phyloP scores from a whole-genome alignment of 1,140 invertebrate species.

The Zaprionus nigranus region DNA sequence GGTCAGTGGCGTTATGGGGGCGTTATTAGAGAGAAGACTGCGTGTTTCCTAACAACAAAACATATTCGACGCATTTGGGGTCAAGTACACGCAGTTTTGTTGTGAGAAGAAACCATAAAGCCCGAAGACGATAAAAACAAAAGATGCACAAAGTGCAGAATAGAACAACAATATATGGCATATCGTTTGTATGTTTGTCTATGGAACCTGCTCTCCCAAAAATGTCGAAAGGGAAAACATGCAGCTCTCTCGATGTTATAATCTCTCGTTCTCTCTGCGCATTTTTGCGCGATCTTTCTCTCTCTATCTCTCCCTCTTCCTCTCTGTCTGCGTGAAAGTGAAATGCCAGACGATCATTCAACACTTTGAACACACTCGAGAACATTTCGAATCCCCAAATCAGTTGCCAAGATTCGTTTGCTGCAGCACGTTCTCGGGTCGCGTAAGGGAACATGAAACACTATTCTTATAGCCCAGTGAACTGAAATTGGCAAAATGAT shows the following conservation, averaged over 20 bases:
- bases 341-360: conserved; percentile 58
- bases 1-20: conserved; percentile 4
- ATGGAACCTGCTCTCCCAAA: not conserved
- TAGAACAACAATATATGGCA: not conserved
- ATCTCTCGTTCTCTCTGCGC: conserved; percentile 9
- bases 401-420: conserved; percentile 71
- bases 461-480: conserved; percentile 1
- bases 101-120: not conserved
- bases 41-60: conserved; percentile 9
- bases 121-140: not conserved
- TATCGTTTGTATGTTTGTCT: not conserved
- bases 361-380: conserved; percentile 41
- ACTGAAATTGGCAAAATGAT: conserved; percentile 9
- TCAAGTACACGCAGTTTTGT: conserved; percentile 15
- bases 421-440: conserved; percentile 54
- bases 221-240: not conserved
- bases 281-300: not conserved
- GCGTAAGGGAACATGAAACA: conserved; percentile 33
- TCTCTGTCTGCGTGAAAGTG: conserved; percentile 47
- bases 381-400: conserved; percentile 18
- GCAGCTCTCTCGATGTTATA: not conserved
- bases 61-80: conserved; percentile 5
- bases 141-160: not conserved
- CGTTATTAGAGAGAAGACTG: not conserved
- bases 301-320: not conserved